Base-by-base conservation (phyloP, 2,797 vertebrate genomes). In the Gymnopithys bicolor region DNA sequence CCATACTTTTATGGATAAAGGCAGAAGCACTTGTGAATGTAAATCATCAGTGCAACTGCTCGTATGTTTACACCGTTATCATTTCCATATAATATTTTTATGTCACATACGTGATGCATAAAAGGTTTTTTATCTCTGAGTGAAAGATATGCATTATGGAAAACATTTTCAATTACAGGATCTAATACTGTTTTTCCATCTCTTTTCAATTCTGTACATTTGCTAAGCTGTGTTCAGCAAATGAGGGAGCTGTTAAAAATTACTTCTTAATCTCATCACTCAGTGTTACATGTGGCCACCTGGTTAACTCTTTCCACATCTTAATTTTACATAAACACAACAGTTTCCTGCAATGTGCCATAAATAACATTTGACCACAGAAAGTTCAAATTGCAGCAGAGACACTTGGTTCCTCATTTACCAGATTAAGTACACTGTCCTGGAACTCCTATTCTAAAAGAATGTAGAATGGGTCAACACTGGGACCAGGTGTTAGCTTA, bases 361-460 rank as follows among this genome's bases (percentile, higher is more conserved):
- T 22, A 58, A 81, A 45, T 0, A 2, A n/a, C 28, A 59, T 69
- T 73, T 84, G n/a, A 62, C 11, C 16, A 30, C 5, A 10, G 23
- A 58, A 66, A n/a, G 48, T 66, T 84, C 51, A 80, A 75, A 64
- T 0, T 51, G 39, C 63, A 77, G 35, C 51, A 77, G 5, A 67
- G 11, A 48, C 52, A 68, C 27, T 33, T 39, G 19, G 4, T 39
- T 51, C 8, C 19, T 62, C 37, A 45, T 10, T 39, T 74, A 21
- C 11, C 1, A 0, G 62, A 56, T 32, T 23, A 74, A 67, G 18
- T 49, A 62, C 0, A 2, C 30, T 70, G 33, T 24, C 60, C 32
- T n/a, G 22, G 24, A 89, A 76, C 45, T 41, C 19, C 45, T 55
- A 8, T 25, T 19, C 30, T 49, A 13, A 13, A 49, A 78, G 10